A percentile compares a stretch with the other conserved stretches of the same genome.
These are phyloP conservation scores for Drosophila conformis DNA, from an alignment of 2,888 invertebrate species.

Conservation along the genomic window DNA sequence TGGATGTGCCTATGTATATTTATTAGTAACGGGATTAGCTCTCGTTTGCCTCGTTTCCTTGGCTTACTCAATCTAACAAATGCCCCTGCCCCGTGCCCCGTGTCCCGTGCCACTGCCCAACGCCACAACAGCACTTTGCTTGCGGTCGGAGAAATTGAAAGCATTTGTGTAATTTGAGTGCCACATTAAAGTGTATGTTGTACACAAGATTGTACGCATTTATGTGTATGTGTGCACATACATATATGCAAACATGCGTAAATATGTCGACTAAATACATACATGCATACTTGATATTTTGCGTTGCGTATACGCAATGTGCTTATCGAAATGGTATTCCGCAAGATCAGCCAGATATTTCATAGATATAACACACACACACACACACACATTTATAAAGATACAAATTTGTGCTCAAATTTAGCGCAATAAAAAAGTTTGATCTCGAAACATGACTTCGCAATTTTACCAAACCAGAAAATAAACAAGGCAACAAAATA, in stretches of 20 bases:
- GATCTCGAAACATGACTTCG: background rate
- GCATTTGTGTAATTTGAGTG: constrained; percentile 59
- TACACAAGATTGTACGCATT: background rate
- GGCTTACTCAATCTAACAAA: constrained; percentile 25
- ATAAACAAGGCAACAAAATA: background rate
- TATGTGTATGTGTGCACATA: background rate
- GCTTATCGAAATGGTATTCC: background rate
- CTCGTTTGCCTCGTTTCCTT: constrained; percentile 22
- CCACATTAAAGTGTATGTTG: constrained; percentile 38
- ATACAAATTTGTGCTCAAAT: background rate
- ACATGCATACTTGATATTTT: background rate
- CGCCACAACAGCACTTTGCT: background rate
- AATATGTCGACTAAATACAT: background rate
- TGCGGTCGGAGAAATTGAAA: constrained; percentile 52
- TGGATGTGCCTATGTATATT: constrained; percentile 37
- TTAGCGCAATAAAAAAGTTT: background rate
- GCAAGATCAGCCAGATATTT: background rate
- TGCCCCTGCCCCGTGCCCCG: background rate
- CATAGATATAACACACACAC: background rate
- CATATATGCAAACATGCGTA: background rate
- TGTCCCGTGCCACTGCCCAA: background rate
- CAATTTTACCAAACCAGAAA: background rate
- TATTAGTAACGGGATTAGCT: constrained; percentile 62
- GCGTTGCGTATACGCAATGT: constrained; percentile 32
- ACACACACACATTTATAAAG: background rate